Evolutionary conservation across 2,797 vertebrate species (phyloP).

Genomic region (Danio tinwini): DNA sequence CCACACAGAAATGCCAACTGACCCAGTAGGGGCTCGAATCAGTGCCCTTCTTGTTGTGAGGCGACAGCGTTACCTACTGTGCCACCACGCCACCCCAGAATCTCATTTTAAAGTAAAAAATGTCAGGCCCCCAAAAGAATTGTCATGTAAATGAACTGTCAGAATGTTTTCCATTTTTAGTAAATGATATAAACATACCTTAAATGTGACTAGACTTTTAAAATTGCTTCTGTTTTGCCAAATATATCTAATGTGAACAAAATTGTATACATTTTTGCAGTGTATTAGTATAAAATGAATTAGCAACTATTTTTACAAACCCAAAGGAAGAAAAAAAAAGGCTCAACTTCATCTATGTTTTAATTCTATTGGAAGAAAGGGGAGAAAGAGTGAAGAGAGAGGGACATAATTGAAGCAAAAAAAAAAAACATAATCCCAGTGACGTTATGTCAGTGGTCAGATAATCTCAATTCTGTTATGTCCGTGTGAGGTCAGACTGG

Average conservation of each 20-base stretch:
- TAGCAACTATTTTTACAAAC: neutral
- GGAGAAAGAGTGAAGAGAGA: conserved; percentile 6
- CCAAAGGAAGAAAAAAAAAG: neutral
- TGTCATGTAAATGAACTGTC: no score
- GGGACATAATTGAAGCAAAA: conserved; percentile 24
- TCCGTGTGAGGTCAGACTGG: conserved; percentile 42
- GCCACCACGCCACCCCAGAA: no score
- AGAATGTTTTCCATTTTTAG: no score
- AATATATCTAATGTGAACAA: neutral
- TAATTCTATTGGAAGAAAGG: neutral
- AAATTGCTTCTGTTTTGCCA: neutral
- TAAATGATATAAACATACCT: no score
- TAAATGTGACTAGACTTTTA: neutral
- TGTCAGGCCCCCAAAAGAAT: no score
- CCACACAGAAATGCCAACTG: no score
- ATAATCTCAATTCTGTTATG: conserved; percentile 35
- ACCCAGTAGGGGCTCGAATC: no score
- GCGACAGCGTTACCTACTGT: no score
- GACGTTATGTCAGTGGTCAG: conserved; percentile 42
- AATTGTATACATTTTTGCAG: neutral
- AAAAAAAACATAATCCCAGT: conserved; percentile 15
- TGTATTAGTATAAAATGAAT: neutral
- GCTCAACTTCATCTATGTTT: neutral
- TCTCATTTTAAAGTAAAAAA: no score
- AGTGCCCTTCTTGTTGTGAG: no score